phyloP scores from a whole-genome alignment of 2,888 invertebrate species.

The Caenorhabditis sp. region DNA sequence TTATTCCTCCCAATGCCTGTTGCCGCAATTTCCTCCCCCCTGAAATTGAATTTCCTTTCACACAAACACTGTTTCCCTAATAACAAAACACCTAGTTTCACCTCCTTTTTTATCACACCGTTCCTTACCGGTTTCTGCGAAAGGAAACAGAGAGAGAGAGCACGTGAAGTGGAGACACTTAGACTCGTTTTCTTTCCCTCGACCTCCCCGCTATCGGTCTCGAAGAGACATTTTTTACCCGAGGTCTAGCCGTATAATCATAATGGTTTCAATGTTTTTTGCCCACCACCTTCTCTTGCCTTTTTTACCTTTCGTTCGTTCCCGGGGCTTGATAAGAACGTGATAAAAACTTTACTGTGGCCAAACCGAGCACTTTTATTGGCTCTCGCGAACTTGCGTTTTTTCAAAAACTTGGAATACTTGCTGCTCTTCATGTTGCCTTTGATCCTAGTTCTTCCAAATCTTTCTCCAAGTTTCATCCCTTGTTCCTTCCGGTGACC shows the following conservation, averaged over 20 bases:
- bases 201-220: constrained; percentile 42
- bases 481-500: too few relatives aligned
- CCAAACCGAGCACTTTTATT: constrained; percentile 30
- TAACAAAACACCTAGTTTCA: constrained; percentile 46
- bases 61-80: constrained; percentile 24
- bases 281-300: constrained; percentile 8
- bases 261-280: constrained; percentile 47
- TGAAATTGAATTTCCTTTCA: constrained; percentile 33
- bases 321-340: constrained; percentile 54
- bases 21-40: constrained; percentile 6
- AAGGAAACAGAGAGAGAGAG: constrained; percentile 4
- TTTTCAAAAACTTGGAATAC: constrained; percentile 16
- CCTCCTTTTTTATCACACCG: constrained; percentile 50
- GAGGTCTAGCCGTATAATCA: constrained; percentile 40
- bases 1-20: background rate
- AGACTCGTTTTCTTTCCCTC: constrained; percentile 9
- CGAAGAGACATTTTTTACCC: constrained; percentile 37
- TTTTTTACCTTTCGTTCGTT: constrained; percentile 35
- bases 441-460: constrained; percentile 15
- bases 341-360: constrained; percentile 48
- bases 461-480: too few relatives aligned
- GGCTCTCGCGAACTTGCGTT: constrained; percentile 10
- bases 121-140: constrained; percentile 53
- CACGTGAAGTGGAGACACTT: constrained; percentile 3
- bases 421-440: constrained; percentile 10